Evolutionary conservation across 2,888 invertebrate species (phyloP), one percentile per base, ranked within the genome.

Genomic region (Acronicta alni): DNA sequence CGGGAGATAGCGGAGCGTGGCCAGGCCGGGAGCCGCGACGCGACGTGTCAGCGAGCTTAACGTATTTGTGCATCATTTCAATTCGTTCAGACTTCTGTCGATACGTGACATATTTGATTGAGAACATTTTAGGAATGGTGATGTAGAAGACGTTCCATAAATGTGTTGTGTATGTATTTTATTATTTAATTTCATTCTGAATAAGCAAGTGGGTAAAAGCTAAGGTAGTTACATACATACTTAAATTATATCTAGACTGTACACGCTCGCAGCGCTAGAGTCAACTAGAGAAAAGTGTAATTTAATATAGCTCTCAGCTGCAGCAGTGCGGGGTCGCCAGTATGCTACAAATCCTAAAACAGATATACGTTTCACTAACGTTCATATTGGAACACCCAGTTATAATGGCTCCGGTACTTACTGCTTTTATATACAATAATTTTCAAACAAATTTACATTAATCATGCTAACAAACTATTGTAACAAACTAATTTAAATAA

Each of bases 11-110:
- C 56, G 35, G 63, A 37, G 38, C 45, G 43, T 20, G 59, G 54
- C 71, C 75, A 77, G 35, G n/a, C 66, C 71, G 53, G 64, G 18
- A 39, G 41, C 8, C 32, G 26, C 26, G 26, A 1, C 12, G 38
- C 14, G 12, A 7, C 15, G 42, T 18, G 52, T 42, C 32, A 45
- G 35, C 44, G 7, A 37, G 9, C 44, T 47, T 10, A 35, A 30
- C n/a, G 38, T 52, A 47, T 23, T 32, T 48, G 37, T 48, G 10
- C 35, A n/a, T n/a, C 35, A 12, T n/a, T n/a, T 1, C n/a, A 35
- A 35, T 35, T 14, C 32, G 32, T 32, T 32, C 4, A 32, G 4
- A 32, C 32, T 30, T 10, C 12, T 32, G 9, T 30, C 30, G 12
- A 30, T 12, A 30, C 3, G 12, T 30, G 30, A 30, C n/a, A 35